These are phyloP conservation scores for Lordiphosa fenestrarum DNA, from an alignment of 2,888 invertebrate genomes.

Conservation along the genomic window DNA sequence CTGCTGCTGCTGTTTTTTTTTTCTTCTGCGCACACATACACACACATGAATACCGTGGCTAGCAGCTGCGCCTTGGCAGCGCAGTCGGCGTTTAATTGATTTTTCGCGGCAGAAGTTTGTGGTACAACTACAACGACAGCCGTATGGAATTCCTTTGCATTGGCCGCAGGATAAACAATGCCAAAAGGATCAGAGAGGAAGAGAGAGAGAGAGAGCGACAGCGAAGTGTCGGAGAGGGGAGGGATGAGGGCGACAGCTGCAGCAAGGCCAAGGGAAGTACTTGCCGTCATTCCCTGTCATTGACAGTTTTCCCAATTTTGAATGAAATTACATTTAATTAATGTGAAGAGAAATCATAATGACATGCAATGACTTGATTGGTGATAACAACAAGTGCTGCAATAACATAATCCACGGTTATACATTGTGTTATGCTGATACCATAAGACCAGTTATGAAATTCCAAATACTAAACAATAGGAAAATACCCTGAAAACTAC, in stretches of 20 bases:
- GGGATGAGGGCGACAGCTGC: constrained; percentile 36
- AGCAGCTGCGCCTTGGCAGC: constrained; percentile 51
- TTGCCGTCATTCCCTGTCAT: constrained; percentile 11
- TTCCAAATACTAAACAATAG: too few species aligned
- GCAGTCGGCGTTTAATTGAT: constrained; percentile 65
- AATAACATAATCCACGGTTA: constrained; percentile 3
- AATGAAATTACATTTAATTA: constrained; percentile 2
- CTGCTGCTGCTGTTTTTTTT: constrained; percentile 44
- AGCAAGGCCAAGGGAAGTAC: constrained; percentile 13
- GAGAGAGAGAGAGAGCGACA: constrained; percentile 1
- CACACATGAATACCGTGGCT: constrained; percentile 22
- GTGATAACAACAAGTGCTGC: constrained; percentile 32
- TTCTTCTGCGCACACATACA: constrained; percentile 41
- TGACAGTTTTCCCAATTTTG: not conserved
- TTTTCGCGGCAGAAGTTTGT: constrained; percentile 45
- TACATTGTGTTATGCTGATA: constrained; percentile 2
- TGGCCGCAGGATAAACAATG: constrained; percentile 41
- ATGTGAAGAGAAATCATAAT: not conserved
- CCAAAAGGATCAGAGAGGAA: constrained; percentile 18
- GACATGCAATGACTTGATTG: constrained; percentile 7
- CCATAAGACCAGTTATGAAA: not conserved
- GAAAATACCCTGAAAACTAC: too few species aligned
- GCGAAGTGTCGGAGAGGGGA: not conserved
- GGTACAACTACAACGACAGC: constrained; percentile 10
- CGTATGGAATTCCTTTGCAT: constrained; percentile 40